Conservation (phyloP, 1,140 invertebrate genomes). For the Bombus fervidus region DNA sequence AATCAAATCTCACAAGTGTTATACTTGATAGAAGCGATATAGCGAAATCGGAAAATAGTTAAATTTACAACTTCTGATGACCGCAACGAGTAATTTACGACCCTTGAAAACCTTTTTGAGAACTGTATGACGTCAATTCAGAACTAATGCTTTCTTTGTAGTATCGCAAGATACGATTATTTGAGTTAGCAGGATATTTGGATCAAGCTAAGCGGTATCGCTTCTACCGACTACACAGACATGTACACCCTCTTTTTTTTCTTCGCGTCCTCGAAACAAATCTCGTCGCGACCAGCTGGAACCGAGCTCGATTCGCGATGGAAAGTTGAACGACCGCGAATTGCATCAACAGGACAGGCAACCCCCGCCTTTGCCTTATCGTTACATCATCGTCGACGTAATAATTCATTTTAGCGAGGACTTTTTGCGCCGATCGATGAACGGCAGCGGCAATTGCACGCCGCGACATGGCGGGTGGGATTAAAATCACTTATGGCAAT, state of each 20-base stretch:
- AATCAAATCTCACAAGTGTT: neutral
- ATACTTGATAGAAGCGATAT: too few species aligned
- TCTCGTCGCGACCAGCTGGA: slow-evolving; percentile 2
- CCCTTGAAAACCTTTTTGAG: too few species aligned
- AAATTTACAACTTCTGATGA: too few species aligned
- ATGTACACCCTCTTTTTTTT: neutral
- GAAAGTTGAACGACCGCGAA: slow-evolving; percentile 50
- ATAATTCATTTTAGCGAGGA: slow-evolving; percentile 23
- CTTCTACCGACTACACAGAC: neutral
- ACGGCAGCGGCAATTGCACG: neutral
- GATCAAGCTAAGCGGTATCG: too few species aligned
- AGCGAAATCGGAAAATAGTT: too few species aligned
- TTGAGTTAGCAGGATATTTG: too few species aligned
- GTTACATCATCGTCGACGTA: slow-evolving; percentile 46
- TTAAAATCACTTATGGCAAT: slow-evolving; percentile 50
- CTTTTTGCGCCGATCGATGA: slow-evolving; percentile 28
- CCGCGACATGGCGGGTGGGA: neutral
- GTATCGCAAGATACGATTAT: too few species aligned
- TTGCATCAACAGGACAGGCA: slow-evolving; percentile 19
- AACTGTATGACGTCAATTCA: too few species aligned
- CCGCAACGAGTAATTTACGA: too few species aligned
- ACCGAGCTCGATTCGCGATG: slow-evolving; percentile 3
- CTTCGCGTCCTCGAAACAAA: too few species aligned
- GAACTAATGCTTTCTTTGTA: too few species aligned
- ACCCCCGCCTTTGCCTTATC: slow-evolving; percentile 14